Evolutionary conservation across 2,888 invertebrate genomes (phyloP).

Genomic region (Cheilosia soror): DNA sequence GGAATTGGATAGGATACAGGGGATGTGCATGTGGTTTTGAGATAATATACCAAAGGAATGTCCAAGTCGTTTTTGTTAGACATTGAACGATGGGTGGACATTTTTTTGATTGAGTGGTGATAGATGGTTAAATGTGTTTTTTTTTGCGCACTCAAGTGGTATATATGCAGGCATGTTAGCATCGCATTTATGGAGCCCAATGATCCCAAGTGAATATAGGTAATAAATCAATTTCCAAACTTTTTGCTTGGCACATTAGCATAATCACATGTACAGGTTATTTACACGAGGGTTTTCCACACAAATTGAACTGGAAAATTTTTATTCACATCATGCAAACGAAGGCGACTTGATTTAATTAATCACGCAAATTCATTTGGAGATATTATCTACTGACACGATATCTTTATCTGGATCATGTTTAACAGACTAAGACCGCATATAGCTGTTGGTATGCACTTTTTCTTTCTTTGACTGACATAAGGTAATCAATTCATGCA

Average conservation of each 20-base stretch:
- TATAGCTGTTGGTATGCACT: slow-evolving; percentile 17
- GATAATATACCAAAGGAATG: background rate
- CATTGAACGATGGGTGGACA: background rate
- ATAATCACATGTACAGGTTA: background rate
- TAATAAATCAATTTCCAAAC: background rate
- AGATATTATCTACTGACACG: slow-evolving; percentile 42
- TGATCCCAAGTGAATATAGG: background rate
- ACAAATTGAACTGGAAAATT: slow-evolving; percentile 8
- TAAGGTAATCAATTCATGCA: slow-evolving; percentile 16
- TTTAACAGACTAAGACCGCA: slow-evolving; percentile 50
- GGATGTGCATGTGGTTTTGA: slow-evolving; percentile 15
- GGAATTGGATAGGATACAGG: background rate
- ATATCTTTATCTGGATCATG: slow-evolving; percentile 56
- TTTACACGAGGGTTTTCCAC: background rate
- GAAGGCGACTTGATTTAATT: slow-evolving; percentile 52
- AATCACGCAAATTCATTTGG: slow-evolving; percentile 52
- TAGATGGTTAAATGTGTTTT: background rate
- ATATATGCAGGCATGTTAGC: background rate
- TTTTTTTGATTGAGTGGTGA: background rate
- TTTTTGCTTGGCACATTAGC: slow-evolving; percentile 9
- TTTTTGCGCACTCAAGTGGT: background rate
- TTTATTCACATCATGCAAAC: slow-evolving; percentile 33
- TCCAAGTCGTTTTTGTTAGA: background rate
- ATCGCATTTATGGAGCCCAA: background rate
- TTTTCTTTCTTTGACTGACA: slow-evolving; percentile 57